Conservation (phyloP, 2,888 invertebrate genomes). For the Onthophagus sagittarius region DNA sequence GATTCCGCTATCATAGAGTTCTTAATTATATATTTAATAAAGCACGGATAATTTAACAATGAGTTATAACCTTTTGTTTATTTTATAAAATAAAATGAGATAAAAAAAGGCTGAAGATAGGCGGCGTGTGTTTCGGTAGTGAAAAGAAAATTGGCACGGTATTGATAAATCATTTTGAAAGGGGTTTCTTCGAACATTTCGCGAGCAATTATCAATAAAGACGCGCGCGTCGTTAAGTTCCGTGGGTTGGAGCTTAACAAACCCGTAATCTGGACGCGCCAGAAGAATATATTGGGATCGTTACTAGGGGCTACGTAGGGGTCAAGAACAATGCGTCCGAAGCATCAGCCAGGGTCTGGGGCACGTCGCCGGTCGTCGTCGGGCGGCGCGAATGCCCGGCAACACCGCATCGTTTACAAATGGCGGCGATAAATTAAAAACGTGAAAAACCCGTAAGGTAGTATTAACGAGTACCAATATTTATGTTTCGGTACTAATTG, state of each 20-base stretch:
- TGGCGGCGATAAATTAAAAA: slow-evolving; percentile 21
- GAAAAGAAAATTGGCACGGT: not conserved
- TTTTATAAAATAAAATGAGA: too few relatives aligned
- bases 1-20: too few relatives aligned
- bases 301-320: not conserved
- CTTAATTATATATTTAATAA: too few relatives aligned
- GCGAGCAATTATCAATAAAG: not conserved
- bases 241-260: not conserved
- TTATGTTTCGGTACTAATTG: slow-evolving; percentile 25
- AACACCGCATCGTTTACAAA: slow-evolving; percentile 14
- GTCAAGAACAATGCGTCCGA: not conserved
- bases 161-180: not conserved
- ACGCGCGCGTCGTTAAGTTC: not conserved
- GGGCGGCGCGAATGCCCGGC: not conserved
- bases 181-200: not conserved
- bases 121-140: too few relatives aligned
- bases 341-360: not conserved
- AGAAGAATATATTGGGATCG: not conserved
- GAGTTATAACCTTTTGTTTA: too few relatives aligned
- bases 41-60: too few relatives aligned
- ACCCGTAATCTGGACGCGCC: not conserved
- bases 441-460: slow-evolving; percentile 16
- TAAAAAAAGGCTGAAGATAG: too few relatives aligned
- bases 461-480: slow-evolving; percentile 25
- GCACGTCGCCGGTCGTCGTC: not conserved